Evolutionary conservation across 2,797 vertebrate species (phyloP).

Genomic region (Leptatherina wallacei): DNA sequence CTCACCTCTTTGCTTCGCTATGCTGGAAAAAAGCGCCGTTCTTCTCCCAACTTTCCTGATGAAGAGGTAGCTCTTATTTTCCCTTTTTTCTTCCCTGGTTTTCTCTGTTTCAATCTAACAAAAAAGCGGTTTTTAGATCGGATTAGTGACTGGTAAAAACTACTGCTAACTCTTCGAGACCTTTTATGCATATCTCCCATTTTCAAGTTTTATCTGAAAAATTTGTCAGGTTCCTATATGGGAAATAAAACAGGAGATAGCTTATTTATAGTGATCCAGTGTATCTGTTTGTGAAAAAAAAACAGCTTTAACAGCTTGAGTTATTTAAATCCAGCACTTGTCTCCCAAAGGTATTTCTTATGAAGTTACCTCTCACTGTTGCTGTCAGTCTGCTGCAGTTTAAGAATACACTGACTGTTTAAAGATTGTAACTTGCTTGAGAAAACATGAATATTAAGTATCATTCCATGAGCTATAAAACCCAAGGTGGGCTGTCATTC

Average conservation of each 20-base stretch:
- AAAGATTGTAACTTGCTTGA: not conserved
- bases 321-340: not conserved
- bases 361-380: not conserved
- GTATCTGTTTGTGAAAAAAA: not conserved
- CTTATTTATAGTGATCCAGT: not conserved
- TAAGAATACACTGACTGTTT: not conserved
- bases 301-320: not conserved
- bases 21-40: slow-evolving; percentile 87
- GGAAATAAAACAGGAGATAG: not conserved
- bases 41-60: slow-evolving; percentile 77
- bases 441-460: too few relatives aligned
- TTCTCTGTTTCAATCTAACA: not conserved
- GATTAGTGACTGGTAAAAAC: too few relatives aligned
- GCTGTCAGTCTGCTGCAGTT: not conserved
- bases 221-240: not conserved
- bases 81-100: not conserved
- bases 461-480: too few relatives aligned
- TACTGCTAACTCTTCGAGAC: too few relatives aligned
- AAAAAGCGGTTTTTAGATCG: not conserved
- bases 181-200: too few relatives aligned
- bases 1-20: slow-evolving; percentile 91
- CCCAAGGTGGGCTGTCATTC: too few relatives aligned
- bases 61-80: slow-evolving; percentile 83
- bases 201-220: not conserved
- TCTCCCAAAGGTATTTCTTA: not conserved